Conservation (phyloP, 2,888 invertebrate genomes). For the Cyaniris semiargus region DNA sequence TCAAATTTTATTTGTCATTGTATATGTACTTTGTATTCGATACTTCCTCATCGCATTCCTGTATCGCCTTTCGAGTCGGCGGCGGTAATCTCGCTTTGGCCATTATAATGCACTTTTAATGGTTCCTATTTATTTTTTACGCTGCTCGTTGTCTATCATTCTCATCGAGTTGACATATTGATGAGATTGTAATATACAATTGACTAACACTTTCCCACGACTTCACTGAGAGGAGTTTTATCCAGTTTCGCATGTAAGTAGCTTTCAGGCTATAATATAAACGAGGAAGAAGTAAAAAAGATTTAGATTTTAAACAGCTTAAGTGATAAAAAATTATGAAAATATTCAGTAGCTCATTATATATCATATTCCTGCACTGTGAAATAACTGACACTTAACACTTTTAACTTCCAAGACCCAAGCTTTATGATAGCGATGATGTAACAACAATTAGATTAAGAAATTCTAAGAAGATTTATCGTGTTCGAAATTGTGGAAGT, state of each 20-base stretch:
- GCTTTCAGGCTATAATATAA: not conserved
- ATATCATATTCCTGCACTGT: constrained; percentile 10
- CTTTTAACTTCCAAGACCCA: not conserved
- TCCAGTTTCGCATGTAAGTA: not conserved
- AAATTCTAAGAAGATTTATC: constrained; percentile 11
- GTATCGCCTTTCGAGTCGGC: constrained; percentile 6
- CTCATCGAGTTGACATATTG: constrained; percentile 16
- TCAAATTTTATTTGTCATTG: constrained; percentile 60
- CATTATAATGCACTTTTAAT: constrained; percentile 26
- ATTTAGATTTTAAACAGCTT: not conserved
- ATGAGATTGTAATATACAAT: constrained; percentile 22
- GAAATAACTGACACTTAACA: constrained; percentile 8
- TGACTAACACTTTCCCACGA: not conserved
- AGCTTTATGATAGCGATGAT: constrained; percentile 19
- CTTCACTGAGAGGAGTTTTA: not conserved
- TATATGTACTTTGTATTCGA: constrained; percentile 67
- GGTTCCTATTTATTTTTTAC: constrained; percentile 22
- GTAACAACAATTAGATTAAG: constrained; percentile 22
- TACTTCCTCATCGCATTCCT: constrained; percentile 54
- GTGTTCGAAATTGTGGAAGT: constrained; percentile 5
- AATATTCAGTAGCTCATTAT: constrained; percentile 4
- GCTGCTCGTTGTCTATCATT: constrained; percentile 10
- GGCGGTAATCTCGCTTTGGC: constrained; percentile 13
- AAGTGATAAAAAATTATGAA: not conserved
- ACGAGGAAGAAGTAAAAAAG: not conserved